A percentile compares a stretch with the other conserved stretches of the same genome.
Conservation (phyloP, 2,888 invertebrate species). For the Rhabditophanes sp. region DNA sequence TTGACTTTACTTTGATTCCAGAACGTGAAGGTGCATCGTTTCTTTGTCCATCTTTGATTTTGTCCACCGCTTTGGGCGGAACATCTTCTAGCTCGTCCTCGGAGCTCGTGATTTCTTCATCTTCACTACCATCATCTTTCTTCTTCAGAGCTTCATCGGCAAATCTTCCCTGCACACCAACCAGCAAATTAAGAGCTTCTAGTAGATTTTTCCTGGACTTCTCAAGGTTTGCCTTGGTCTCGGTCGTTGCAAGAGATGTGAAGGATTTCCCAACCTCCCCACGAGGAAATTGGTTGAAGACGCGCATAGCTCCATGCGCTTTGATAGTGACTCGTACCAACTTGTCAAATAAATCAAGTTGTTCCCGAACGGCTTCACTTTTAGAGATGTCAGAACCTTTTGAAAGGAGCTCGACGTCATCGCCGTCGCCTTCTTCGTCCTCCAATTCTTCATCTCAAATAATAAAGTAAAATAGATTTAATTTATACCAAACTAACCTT, state of each 20-base stretch:
- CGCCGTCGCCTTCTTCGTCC: too few relatives aligned
- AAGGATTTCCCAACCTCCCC: constrained; percentile 17
- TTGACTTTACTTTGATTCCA: constrained; percentile 4
- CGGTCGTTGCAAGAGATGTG: constrained; percentile 13
- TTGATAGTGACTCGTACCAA: constrained; percentile 15
- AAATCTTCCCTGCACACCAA: constrained; percentile 7
- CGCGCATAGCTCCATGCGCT: constrained; percentile 20
- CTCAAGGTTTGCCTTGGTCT: constrained; percentile 12
- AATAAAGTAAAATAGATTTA: too few relatives aligned
- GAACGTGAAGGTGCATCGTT: constrained; percentile 9
- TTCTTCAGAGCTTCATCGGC: constrained; percentile 1
- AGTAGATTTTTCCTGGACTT: constrained; percentile 9
- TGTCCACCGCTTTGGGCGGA: constrained; percentile 10
- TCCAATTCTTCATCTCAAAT: too few relatives aligned
- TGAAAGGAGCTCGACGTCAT: too few relatives aligned
- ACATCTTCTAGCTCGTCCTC: constrained; percentile 22
- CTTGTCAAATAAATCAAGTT: constrained; percentile 28
- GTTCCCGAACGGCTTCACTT: constrained; percentile 19
- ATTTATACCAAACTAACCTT: too few relatives aligned
- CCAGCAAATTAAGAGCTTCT: constrained; percentile 8
- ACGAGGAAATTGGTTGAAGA: constrained; percentile 27
- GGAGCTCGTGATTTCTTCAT: constrained; percentile 34
- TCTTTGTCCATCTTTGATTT: constrained; percentile 9
- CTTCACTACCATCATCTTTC: constrained; percentile 13
- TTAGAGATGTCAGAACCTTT: too few relatives aligned